These are phyloP conservation scores for Cryptotermes secundus DNA, from an alignment of 1,140 invertebrate genomes.

Conservation along the genomic window DNA sequence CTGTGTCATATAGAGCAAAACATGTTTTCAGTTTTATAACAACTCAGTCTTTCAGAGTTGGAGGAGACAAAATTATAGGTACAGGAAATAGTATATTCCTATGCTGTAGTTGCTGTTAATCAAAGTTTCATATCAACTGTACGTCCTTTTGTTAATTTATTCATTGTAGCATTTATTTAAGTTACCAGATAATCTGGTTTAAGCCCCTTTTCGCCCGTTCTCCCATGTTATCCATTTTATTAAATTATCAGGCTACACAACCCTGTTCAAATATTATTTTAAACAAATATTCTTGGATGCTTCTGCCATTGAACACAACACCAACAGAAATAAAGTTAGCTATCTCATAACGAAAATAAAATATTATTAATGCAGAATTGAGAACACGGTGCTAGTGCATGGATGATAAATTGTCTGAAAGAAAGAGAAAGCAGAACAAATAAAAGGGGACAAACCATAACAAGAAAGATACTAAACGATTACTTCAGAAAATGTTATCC, in stretches of 20 bases:
- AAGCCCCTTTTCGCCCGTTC: not conserved
- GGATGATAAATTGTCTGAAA: slow-evolving; percentile 3
- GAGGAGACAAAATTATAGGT: not conserved
- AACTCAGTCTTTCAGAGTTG: not conserved
- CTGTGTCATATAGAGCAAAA: slow-evolving; percentile 1
- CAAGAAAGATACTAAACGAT: not conserved
- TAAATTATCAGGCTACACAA: not conserved
- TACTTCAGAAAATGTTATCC: slow-evolving; percentile 53
- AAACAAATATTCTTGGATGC: slow-evolving; percentile 14
- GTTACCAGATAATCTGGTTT: not conserved
- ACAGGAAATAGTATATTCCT: not conserved
- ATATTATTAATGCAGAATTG: not conserved
- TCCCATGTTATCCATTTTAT: not conserved
- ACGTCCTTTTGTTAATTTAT: not conserved
- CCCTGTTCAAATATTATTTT: not conserved
- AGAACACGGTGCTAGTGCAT: not conserved
- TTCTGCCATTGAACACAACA: slow-evolving; percentile 1
- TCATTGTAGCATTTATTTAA: not conserved
- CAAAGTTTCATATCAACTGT: not conserved
- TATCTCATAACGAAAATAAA: not conserved
- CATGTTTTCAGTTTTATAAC: not conserved
- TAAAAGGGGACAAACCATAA: not conserved
- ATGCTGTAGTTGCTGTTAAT: not conserved
- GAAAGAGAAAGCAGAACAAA: not conserved
- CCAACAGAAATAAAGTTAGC: not conserved